These are phyloP conservation scores for Rhea pennata DNA, from an alignment of 2,113 vertebrate species.

Conservation along the genomic window DNA sequence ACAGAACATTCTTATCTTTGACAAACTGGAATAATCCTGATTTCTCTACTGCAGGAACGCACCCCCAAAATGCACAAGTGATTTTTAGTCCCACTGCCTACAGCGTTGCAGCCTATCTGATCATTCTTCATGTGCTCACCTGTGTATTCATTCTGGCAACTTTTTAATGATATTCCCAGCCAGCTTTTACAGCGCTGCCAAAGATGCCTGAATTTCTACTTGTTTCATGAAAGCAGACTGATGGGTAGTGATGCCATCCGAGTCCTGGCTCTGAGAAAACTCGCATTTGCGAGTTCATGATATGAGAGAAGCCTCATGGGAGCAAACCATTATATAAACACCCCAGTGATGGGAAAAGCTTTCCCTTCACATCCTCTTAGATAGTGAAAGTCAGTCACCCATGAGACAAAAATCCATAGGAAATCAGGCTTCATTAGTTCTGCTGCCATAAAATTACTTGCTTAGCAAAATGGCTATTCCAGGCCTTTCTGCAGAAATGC, in stretches of 20 bases:
- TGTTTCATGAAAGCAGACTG: constrained; percentile 26
- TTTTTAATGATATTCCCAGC: background rate
- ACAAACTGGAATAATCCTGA: background rate
- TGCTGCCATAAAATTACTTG: constrained; percentile 33
- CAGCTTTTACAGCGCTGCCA: background rate
- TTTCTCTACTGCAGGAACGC: background rate
- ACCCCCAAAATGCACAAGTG: background rate
- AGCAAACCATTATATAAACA: constrained; percentile 69
- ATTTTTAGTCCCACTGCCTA: background rate
- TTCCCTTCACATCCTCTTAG: constrained; percentile 69
- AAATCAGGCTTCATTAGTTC: constrained; percentile 57
- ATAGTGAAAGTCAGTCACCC: constrained; percentile 68
- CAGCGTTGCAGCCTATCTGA: background rate
- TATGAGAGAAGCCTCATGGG: constrained; percentile 60
- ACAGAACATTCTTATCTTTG: background rate
- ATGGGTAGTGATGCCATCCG: constrained; percentile 59
- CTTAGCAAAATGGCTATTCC: constrained; percentile 35
- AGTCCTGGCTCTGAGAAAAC: constrained; percentile 58
- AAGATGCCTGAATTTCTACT: background rate
- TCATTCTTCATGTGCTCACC: background rate
- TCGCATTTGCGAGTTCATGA: constrained; percentile 60
- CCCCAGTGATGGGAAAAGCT: constrained; percentile 65
- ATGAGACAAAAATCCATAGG: constrained; percentile 62
- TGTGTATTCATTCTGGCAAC: background rate
- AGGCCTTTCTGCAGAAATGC: constrained; percentile 8